Evolutionary conservation across 2,113 vertebrate species (phyloP).

Genomic region (Climacteris rufus): DNA sequence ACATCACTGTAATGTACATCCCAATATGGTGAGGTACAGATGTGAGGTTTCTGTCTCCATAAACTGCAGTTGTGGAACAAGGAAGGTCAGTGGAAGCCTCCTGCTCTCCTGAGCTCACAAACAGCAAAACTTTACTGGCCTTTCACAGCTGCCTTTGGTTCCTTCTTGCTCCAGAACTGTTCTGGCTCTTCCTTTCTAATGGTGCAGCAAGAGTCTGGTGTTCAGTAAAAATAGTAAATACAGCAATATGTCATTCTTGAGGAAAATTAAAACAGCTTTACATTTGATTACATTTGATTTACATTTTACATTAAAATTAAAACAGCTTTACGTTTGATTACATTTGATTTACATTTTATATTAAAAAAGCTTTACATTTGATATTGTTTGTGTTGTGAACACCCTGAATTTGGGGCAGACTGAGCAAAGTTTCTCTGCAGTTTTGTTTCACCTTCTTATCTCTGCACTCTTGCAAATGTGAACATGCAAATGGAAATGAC

Average conservation of each 20-base stretch:
- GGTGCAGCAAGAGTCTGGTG: neutral
- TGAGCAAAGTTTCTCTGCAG: neutral
- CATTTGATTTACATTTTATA: too few relatives aligned
- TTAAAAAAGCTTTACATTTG: neutral
- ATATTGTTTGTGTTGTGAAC: neutral
- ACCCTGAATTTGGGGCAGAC: neutral
- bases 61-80: conserved; percentile 30
- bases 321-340: neutral
- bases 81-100: conserved; percentile 30
- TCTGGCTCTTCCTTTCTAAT: neutral
- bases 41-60: conserved; percentile 34
- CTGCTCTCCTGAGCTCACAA: neutral
- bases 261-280: neutral
- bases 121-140: neutral
- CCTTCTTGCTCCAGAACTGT: neutral
- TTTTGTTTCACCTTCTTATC: neutral
- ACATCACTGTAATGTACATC: conserved; percentile 43
- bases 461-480: neutral
- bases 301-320: too few relatives aligned
- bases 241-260: neutral
- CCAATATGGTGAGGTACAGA: conserved; percentile 50
- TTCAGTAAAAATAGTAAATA: neutral
- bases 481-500: neutral
- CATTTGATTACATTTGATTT: too few relatives aligned
- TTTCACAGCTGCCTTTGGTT: neutral